Evolutionary conservation across 2,113 vertebrate species (phyloP).

Genomic region (Oncorhynchus clarkii): DNA sequence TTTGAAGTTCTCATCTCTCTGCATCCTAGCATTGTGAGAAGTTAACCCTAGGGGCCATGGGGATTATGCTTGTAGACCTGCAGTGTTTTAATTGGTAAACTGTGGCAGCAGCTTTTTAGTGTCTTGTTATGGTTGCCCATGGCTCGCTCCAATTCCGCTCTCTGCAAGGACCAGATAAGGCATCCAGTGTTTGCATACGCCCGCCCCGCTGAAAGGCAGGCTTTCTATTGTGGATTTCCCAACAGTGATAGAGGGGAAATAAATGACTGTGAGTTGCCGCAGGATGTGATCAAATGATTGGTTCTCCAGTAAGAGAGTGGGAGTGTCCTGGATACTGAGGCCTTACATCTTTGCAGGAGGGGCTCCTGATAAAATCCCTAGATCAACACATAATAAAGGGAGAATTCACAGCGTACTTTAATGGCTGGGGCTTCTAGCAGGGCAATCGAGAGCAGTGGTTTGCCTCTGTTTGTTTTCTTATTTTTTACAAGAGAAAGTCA

Average conservation of each 20-base stretch:
- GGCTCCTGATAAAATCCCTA: constrained; percentile 22
- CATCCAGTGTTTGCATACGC: constrained; percentile 44
- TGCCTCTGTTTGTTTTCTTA: not conserved
- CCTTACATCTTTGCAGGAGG: constrained; percentile 16
- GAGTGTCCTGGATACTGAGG: constrained; percentile 20
- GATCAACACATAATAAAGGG: constrained; percentile 1
- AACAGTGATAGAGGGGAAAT: constrained; percentile 51
- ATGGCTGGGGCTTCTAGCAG: not conserved
- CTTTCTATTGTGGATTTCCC: constrained; percentile 50
- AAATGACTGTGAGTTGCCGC: constrained; percentile 47
- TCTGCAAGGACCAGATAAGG: constrained; percentile 73
- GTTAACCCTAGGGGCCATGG: constrained; percentile 51
- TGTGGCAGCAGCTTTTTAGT: constrained; percentile 59
- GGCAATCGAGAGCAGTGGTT: not conserved
- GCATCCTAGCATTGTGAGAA: constrained; percentile 38
- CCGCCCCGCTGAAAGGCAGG: constrained; percentile 44
- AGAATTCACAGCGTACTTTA: not conserved
- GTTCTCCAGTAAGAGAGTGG: constrained; percentile 26
- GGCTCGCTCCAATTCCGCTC: constrained; percentile 55
- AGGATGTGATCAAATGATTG: constrained; percentile 37
- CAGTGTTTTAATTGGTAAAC: constrained; percentile 69
- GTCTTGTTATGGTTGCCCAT: constrained; percentile 55
- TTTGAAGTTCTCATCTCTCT: constrained; percentile 53
- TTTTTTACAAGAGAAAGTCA: constrained; percentile 15
- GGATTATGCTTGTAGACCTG: constrained; percentile 64